Base-by-base conservation (phyloP, 1,140 invertebrate species). In the Panonychus citri region DNA sequence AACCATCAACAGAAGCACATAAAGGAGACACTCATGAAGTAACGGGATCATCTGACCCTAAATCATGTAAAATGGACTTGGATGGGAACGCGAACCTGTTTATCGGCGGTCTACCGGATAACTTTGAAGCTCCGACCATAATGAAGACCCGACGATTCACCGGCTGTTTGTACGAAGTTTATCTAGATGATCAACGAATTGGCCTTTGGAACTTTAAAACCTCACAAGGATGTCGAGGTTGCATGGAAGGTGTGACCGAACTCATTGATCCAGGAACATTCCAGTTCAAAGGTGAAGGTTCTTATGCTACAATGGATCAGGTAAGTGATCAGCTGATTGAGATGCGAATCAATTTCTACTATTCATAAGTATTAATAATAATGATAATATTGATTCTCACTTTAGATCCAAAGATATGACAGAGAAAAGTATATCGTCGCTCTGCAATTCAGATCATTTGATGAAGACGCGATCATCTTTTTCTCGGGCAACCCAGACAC, bases 121-220 rank as follows among this genome's bases (percentile, higher is more conserved):
- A 59, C 40, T 46, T 25, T 73, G 76, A 66, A 63, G 50, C 64
- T 54, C 63, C 67, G 51, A 30, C 60, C 25, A 64, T 65, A 26
- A 52, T 73, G 10, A 64, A 64, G 30, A 59, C 68, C 1, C 61
- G 65, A 40, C 66, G 65, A 10, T 70, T 77, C 62, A 62, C 64
- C 24, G 85, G 82, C 0, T 89, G 86, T 56, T 71, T 91, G 7
- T 76, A 87, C 66, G 77, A 83, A 59, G 69, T 90, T 0, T 74
- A 74, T 57, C 70, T 87, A 1, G 83, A 93, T 68, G 80, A 79
- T 5, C 75, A 78, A 30, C 77, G 75, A 0, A 70, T 94, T 48
- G 88, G 89, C 0, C 71, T 94, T 0, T 94, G 85, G 84, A 85
- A 91, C 69, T 94, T 90, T 65, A 71, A 73, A 30, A 75, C 78